Evolutionary conservation across 1,140 invertebrate genomes (phyloP), one percentile per base, ranked within the genome.

Genomic region (Zaprionus taronus): DNA sequence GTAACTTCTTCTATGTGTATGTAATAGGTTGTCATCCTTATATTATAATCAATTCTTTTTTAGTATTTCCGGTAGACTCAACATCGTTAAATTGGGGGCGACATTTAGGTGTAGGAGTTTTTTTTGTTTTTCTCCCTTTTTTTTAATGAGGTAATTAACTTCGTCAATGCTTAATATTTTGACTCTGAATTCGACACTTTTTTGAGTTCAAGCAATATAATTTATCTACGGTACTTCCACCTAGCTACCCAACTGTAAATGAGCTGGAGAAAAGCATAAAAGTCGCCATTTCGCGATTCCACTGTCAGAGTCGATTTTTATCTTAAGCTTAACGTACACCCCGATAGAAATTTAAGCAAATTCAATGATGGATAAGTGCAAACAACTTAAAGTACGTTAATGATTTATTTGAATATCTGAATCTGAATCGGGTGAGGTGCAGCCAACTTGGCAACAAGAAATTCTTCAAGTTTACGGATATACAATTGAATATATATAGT

Each of bases 181-280:
- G 41, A 47, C 41, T 17, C n/a, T 47, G n/a, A 47, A 47, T n/a
- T 47, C 41, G 41, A 47, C 41, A 47, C 41, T 47, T 47, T 38
- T 47, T 47, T 17, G 14, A n/a, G 41, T 47, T 47, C n/a, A 47
- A 47, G 41, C 41, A 47, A 47, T 47, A 47, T 47, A 47, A 17
- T 47, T 47, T 47, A 47, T 47, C n/a, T 47, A 17, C 41, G 41
- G 41, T 47, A 47, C 41, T 47, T 47, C 6, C 15, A 17, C 14
- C 1, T 9, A 47, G 41, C 41, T 47, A 47, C 41, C 15, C 14
- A 15, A 15, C 5, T 5, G 36, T 15, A 38, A 15, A 12, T n/a
- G n/a, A 14, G n/a, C 41, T 47, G 15, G 15, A 17, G 41, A 17
- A 47, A 47, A 0, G 41, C 41, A 47, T 47, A 47, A 47, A 47